A percentile compares a stretch with the other conserved stretches of the same genome.
Conservation (phyloP, 2,797 vertebrate genomes). For the Rhadinocentrus ornatus region DNA sequence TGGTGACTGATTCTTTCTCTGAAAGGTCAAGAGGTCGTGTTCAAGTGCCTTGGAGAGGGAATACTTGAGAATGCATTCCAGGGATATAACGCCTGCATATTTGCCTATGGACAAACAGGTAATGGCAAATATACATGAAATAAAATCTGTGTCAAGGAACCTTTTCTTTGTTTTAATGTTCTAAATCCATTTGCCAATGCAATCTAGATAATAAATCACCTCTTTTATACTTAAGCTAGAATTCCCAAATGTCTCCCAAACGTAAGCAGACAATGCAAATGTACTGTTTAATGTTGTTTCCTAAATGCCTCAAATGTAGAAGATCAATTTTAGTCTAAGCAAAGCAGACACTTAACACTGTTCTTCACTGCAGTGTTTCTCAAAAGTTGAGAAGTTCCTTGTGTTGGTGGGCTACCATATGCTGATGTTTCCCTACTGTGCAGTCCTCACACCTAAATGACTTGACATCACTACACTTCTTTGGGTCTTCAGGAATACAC, state of each 20-base stretch:
- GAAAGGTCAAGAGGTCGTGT: slow-evolving; percentile 97
- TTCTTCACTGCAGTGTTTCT: not conserved
- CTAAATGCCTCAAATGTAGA: not conserved
- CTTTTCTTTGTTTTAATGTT: not conserved
- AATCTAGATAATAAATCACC: not conserved
- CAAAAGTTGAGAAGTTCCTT: too few species aligned
- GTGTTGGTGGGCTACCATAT: not conserved
- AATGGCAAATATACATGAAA: slow-evolving; percentile 54
- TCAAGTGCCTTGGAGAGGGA: slow-evolving; percentile 99
- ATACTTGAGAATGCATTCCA: slow-evolving; percentile 99
- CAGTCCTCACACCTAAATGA: too few species aligned
- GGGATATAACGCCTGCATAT: slow-evolving; percentile 99
- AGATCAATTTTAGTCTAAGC: not conserved
- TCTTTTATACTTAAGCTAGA: not conserved
- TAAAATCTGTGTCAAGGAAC: not conserved
- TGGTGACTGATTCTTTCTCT: slow-evolving; percentile 70
- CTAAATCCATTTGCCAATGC: not conserved
- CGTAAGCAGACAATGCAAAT: not conserved
- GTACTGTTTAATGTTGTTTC: not conserved
- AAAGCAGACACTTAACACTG: not conserved
- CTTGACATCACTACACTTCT: too few species aligned
- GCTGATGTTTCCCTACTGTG: not conserved
- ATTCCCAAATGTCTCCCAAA: not conserved
- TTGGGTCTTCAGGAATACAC: too few species aligned
- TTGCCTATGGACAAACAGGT: slow-evolving; percentile 99